phyloP scores from a whole-genome alignment of 2,113 vertebrate genomes.

The Trogon surrucura region DNA sequence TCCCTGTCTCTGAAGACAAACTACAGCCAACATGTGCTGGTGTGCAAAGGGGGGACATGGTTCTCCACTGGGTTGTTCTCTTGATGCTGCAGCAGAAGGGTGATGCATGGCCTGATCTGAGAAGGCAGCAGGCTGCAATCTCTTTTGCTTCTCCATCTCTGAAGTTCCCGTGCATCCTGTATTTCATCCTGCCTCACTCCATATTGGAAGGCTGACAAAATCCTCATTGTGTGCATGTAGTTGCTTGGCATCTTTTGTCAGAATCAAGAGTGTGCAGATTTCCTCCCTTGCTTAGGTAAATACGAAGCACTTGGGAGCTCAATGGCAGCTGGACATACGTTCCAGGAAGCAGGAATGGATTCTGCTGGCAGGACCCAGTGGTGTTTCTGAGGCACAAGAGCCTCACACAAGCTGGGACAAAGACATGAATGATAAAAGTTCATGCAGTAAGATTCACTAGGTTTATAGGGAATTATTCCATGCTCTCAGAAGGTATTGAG shows the following conservation, averaged over 20 bases:
- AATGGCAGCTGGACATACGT: not conserved
- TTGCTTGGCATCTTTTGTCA: not conserved
- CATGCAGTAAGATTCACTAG: not conserved
- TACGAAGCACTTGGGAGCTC: not conserved
- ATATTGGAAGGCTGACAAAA: not conserved
- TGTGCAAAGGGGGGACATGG: not conserved
- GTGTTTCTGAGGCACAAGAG: not conserved
- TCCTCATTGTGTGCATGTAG: accelerated
- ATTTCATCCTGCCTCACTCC: not conserved
- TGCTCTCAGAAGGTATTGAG: not conserved
- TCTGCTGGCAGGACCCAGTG: not conserved
- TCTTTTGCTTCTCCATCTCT: not conserved
- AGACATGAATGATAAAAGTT: not conserved
- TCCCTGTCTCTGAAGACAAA: not conserved
- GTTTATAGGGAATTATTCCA: not conserved
- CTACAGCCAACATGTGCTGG: not conserved
- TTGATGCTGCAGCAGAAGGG: not conserved
- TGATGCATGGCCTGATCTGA: not conserved
- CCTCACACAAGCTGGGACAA: not conserved
- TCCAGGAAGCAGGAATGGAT: not conserved
- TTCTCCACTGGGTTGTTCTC: not conserved
- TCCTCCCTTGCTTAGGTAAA: not conserved
- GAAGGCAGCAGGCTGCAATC: not conserved
- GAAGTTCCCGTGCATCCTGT: not conserved
- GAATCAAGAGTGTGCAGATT: not conserved